Base-by-base conservation (phyloP, 2,888 invertebrate species). In the Orthosia incerta region DNA sequence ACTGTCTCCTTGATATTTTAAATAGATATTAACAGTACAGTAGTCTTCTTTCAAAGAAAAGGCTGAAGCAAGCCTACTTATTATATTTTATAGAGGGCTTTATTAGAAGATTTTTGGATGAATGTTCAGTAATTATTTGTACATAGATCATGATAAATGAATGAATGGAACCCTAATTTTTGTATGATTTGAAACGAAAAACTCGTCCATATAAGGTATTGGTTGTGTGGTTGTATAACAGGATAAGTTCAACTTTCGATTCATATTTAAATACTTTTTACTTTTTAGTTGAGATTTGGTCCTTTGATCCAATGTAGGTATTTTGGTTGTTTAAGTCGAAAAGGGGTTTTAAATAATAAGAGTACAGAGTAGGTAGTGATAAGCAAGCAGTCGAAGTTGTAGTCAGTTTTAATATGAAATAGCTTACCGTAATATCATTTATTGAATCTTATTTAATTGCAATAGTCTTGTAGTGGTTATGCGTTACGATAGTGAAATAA, bases 11-110 rank as follows among this genome's bases (percentile, higher is more conserved):
- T 60, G 75, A 78, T 80, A 80, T 86, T 86, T 67, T 45, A 15
- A 45, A 61, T 74, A 74, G 78, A 84, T 74, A 81, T 84, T 86
- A 71, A 62, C 55, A 55, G 72, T 57, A 80, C n/a, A 57, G 39
- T 56, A 20, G 53, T 12, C 18, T 62, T 53, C 45, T 45, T 76
- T 60, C n/a, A 48, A 18, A 60, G 23, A 60, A 39, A 18, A 56
- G 12, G 26, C 31, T 46, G 3, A 20, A 59, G 0, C 45, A 60
- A 48, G 66, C 26, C 60, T 74, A 46, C 3, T 45, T 50, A 26
- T 45, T 50, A 26, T 48, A 46, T 48, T 13, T 46, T 23, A 48
- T 65, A 23, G 20, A 67, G 26, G 20, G 15, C 9, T 39, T 26
- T 56, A 50, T 56, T 53, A 61, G 20, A 55, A 46, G 9, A 62